phyloP scores from a whole-genome alignment of 2,888 invertebrate species.

The Dryococelus australis region DNA sequence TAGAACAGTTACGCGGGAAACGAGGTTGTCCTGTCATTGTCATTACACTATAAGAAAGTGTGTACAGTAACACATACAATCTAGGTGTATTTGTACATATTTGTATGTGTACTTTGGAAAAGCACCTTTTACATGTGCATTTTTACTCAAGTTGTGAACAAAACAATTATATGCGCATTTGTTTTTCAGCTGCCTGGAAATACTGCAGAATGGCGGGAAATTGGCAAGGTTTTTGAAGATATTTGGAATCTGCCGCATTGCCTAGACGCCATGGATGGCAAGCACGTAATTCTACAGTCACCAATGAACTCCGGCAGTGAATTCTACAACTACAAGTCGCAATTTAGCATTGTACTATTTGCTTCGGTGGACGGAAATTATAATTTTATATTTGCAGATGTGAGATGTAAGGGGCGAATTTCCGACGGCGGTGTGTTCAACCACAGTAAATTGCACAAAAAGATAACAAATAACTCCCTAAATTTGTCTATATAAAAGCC shows the following conservation, averaged over 20 bases:
- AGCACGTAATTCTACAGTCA: not conserved
- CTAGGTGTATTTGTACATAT: too few species aligned
- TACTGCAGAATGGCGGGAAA: not conserved
- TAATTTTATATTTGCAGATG: not conserved
- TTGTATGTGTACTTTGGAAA: too few species aligned
- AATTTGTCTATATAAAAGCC: not conserved
- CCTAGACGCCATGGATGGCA: not conserved
- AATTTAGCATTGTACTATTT: not conserved
- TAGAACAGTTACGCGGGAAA: too few species aligned
- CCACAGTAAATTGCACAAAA: too few species aligned
- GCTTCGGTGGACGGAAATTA: not conserved
- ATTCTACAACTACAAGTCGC: not conserved
- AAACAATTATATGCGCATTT: too few species aligned
- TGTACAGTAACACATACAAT: too few species aligned
- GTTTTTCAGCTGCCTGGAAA: too few species aligned
- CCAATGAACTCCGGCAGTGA: not conserved
- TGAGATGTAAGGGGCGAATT: not conserved
- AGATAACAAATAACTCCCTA: too few species aligned
- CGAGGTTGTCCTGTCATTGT: too few species aligned
- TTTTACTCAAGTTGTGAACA: too few species aligned
- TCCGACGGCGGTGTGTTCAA: not conserved
- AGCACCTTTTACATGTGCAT: too few species aligned
- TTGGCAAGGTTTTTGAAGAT: not conserved
- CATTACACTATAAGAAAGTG: too few species aligned
- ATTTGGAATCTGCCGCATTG: not conserved